A percentile compares a stretch with the other conserved stretches of the same genome.
Evolutionary conservation across 2,888 invertebrate species (phyloP).

Genomic region (Homarus gammarus): DNA sequence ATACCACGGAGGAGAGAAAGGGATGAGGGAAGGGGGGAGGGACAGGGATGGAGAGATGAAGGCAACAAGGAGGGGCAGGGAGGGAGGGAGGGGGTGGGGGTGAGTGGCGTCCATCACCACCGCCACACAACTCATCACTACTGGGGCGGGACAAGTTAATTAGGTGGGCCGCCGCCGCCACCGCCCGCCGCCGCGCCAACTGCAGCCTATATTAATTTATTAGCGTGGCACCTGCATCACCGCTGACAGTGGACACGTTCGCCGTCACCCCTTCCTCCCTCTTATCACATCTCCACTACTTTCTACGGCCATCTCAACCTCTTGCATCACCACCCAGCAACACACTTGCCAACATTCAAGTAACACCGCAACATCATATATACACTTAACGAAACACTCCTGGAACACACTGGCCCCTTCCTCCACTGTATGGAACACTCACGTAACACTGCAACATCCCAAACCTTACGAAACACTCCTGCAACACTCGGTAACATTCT

Average conservation of each 20-base stretch:
- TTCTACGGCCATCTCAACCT: too few species aligned
- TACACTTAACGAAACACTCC: not conserved
- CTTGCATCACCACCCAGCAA: too few species aligned
- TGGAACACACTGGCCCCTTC: not conserved
- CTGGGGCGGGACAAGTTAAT: slow-evolving; percentile 28
- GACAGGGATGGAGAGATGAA: not conserved
- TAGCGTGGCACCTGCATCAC: not conserved
- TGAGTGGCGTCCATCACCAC: slow-evolving; percentile 21
- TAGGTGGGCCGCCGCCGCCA: not conserved
- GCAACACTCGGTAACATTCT: too few species aligned
- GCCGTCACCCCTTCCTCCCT: not conserved
- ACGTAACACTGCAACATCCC: too few species aligned
- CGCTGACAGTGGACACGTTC: not conserved
- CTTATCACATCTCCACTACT: not conserved
- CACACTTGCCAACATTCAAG: too few species aligned
- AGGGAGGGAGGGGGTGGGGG: not conserved
- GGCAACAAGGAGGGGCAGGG: not conserved
- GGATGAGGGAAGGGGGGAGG: not conserved
- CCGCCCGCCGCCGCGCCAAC: not conserved
- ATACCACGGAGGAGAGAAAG: not conserved
- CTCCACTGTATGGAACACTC: too few species aligned
- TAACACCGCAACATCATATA: not conserved
- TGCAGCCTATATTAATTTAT: slow-evolving; percentile 21
- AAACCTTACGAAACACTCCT: too few species aligned
- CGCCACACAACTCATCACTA: slow-evolving; percentile 10